phyloP scores from a whole-genome alignment of 2,888 invertebrate species.

The Noctua janthe region DNA sequence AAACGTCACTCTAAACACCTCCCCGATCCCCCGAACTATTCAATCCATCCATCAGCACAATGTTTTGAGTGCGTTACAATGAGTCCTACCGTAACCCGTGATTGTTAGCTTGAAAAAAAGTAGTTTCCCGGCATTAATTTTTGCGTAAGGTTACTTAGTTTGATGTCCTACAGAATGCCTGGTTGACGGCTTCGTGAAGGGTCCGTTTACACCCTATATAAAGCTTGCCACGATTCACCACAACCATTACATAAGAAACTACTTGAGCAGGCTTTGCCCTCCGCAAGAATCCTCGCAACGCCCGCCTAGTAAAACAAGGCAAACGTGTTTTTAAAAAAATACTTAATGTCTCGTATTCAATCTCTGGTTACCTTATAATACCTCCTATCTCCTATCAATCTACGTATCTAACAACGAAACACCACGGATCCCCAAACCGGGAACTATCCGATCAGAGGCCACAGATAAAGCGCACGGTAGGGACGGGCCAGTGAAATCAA shows the following conservation, averaged over 20 bases:
- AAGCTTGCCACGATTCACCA: background rate
- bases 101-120: no score
- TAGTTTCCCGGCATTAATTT: no score
- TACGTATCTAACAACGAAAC: background rate
- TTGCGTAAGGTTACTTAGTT: no score
- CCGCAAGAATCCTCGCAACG: background rate
- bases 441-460: constrained; percentile 65
- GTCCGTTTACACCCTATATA: background rate
- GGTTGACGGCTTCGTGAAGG: no score
- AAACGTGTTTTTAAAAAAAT: background rate
- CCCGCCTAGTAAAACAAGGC: background rate
- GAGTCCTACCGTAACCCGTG: no score
- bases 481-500: constrained; percentile 65
- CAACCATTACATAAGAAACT: background rate
- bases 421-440: constrained; percentile 47
- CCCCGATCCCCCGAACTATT: no score
- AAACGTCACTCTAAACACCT: no score
- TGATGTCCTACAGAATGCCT: no score
- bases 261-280: background rate
- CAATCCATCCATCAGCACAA: no score
- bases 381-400: background rate
- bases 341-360: background rate
- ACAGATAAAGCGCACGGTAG: constrained; percentile 60
- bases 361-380: no score
- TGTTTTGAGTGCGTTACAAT: no score